A percentile compares a stretch with the other conserved stretches of the same genome.
Conservation (phyloP, 1,140 invertebrate species). For the Orius insidiosus region DNA sequence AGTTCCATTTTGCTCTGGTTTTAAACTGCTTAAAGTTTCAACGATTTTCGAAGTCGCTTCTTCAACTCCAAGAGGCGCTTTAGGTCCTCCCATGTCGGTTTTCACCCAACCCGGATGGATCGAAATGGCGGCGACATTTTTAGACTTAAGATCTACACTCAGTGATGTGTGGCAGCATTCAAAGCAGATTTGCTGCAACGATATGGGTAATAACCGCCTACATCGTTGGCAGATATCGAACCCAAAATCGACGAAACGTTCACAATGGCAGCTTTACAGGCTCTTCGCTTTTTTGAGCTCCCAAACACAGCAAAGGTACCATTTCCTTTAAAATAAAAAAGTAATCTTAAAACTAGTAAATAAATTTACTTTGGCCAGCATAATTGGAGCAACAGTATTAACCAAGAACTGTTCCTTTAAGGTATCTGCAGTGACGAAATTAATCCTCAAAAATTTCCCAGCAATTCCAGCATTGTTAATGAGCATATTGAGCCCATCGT, state of each 20-base stretch:
- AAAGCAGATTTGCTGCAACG: slow-evolving; percentile 72
- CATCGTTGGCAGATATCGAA: slow-evolving; percentile 52
- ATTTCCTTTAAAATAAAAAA: slow-evolving; percentile 38
- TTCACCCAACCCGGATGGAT: slow-evolving; percentile 84
- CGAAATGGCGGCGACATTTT: slow-evolving; percentile 53
- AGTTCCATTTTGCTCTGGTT: slow-evolving; percentile 45
- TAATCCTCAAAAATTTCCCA: slow-evolving; percentile 52
- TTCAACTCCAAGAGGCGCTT: slow-evolving; percentile 52
- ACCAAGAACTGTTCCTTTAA: slow-evolving; percentile 48
- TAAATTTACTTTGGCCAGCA: slow-evolving; percentile 54
- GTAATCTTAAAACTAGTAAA: not conserved
- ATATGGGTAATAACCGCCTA: slow-evolving; percentile 67
- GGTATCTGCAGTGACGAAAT: slow-evolving; percentile 47
- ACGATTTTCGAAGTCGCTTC: slow-evolving; percentile 46
- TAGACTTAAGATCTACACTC: slow-evolving; percentile 57
- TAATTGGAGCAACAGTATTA: slow-evolving; percentile 66
- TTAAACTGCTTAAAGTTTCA: slow-evolving; percentile 38
- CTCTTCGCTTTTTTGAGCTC: slow-evolving; percentile 33
- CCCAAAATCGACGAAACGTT: slow-evolving; percentile 72
- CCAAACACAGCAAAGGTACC: slow-evolving; percentile 54
- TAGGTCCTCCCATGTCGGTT: slow-evolving; percentile 71
- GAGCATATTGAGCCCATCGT: slow-evolving; percentile 60
- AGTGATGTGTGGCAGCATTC: slow-evolving; percentile 73
- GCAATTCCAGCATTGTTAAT: slow-evolving; percentile 74
- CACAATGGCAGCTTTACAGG: slow-evolving; percentile 49